Base-by-base conservation (phyloP, 2,113 vertebrate species). In the Neomonachus schauinslandi region DNA sequence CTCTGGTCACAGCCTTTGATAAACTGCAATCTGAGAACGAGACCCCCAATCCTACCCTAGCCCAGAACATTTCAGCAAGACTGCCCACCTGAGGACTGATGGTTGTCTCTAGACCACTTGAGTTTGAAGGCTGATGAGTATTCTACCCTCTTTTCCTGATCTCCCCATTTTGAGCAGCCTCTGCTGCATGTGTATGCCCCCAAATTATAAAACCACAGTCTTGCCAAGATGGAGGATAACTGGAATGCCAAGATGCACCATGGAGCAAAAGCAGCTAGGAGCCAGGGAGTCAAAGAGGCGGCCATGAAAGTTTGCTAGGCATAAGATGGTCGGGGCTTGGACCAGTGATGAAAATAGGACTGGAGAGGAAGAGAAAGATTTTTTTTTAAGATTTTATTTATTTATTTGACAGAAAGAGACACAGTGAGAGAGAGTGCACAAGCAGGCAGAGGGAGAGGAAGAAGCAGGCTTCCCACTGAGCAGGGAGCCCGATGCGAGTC, bases 221-320 rank as follows among this genome's bases (percentile, higher is more conserved):
- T 82, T 94, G 49, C 57, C 71, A 95, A 86, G 80, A 89, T 74
- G 18, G 22, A 51, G 1, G 69, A 77, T 95, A 93, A 95, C 59
- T 84, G 71, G 46, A 90, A 91, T 88, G 61, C 36, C 61, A 85
- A 63, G 83, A 26, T 89, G 46, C 1, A 89, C 28, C 63, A 79
- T 33, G 59, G 36, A 80, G n/a, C 72, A 86, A 95, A 89, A 86
- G 31, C 33, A 77, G 12, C 72, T 86, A 57, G 12, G 59, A 94
- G n/a, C 22, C 71, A 92, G 16, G 46, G 83, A 94, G 71, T 53
- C 42, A 33, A 92, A 59, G 77, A 96, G 39, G 89, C 89, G 28
- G 72, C 67, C 86, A 59, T 46, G 79, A 76, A 97, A 74, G 22
- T 90, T 93, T 92, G 19, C 65, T 59, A 86, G 57, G 28, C 51